phyloP scores from a whole-genome alignment of 1,140 invertebrate species.

The Drosophila ercepeae region DNA sequence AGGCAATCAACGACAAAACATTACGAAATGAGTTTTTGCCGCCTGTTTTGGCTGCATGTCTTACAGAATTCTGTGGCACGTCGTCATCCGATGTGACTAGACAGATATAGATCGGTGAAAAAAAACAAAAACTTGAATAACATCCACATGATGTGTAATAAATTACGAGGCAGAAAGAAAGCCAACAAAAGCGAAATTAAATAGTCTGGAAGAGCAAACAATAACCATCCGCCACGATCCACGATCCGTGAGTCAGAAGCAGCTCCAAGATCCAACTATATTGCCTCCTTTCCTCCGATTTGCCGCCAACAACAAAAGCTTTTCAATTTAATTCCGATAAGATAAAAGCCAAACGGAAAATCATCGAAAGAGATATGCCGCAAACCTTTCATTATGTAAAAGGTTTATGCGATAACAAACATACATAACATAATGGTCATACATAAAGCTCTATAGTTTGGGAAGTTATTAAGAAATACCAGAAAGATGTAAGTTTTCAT shows the following conservation, averaged over 20 bases:
- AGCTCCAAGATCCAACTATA: constrained; percentile 28
- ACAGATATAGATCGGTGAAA: constrained; percentile 11
- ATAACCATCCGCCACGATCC: background rate
- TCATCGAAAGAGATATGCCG: constrained; percentile 53
- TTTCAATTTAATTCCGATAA: constrained; percentile 46
- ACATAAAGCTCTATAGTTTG: background rate
- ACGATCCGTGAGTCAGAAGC: constrained; percentile 20
- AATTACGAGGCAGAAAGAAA: constrained; percentile 47
- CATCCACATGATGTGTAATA: constrained; percentile 64
- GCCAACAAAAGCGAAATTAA: constrained; percentile 48
- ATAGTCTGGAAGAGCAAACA: constrained; percentile 30
- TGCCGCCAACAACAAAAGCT: constrained; percentile 28
- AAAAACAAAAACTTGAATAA: constrained; percentile 16
- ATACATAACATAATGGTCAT: constrained; percentile 18
- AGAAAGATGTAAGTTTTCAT: too few relatives aligned
- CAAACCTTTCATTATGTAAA: constrained; percentile 41
- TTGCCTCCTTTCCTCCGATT: constrained; percentile 7
- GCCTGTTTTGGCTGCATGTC: constrained; percentile 25
- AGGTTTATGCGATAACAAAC: constrained; percentile 47
- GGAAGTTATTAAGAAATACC: too few relatives aligned
- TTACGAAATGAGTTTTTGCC: constrained; percentile 68
- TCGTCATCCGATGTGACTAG: constrained; percentile 29
- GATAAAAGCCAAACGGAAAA: constrained; percentile 55
- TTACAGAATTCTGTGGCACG: constrained; percentile 23
- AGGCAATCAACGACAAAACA: constrained; percentile 49